phyloP scores from a whole-genome alignment of 1,140 invertebrate species.

The Papilio helenus region DNA sequence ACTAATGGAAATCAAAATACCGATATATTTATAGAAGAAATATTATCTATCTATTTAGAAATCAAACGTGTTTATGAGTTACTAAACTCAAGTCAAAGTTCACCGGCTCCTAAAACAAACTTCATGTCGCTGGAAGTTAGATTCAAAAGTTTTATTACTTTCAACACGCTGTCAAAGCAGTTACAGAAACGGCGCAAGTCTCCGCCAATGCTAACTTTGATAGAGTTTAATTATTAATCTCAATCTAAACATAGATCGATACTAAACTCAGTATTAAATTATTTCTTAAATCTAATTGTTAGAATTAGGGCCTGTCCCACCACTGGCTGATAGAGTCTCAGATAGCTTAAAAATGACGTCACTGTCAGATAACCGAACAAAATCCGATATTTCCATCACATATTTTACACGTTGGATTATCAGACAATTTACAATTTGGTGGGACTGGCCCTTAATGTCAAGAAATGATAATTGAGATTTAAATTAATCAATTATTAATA shows the following conservation, averaged over 20 bases:
- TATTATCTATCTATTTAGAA: not conserved
- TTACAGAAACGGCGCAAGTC: not conserved
- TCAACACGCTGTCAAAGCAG: not conserved
- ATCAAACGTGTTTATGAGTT: slow-evolving; percentile 5
- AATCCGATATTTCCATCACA: too few relatives aligned
- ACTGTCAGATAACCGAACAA: too few relatives aligned
- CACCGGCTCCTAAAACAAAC: slow-evolving; percentile 7
- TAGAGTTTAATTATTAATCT: slow-evolving; percentile 2
- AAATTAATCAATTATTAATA: too few relatives aligned
- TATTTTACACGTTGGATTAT: too few relatives aligned
- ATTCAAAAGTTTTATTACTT: slow-evolving; percentile 23
- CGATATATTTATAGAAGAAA: not conserved
- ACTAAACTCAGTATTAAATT: not conserved
- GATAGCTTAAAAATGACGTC: too few relatives aligned
- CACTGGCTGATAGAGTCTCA: too few relatives aligned
- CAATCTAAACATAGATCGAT: not conserved
- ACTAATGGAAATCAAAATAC: too few relatives aligned
- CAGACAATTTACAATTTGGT: too few relatives aligned
- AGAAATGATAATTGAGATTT: too few relatives aligned
- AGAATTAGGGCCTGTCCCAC: too few relatives aligned
- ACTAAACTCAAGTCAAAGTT: not conserved
- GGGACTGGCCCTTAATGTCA: too few relatives aligned
- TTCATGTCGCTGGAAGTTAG: not conserved
- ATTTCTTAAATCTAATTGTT: not conserved
- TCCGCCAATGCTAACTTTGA: not conserved